Conservation (phyloP, 2,888 invertebrate genomes). For the Argyra leucocephala region DNA sequence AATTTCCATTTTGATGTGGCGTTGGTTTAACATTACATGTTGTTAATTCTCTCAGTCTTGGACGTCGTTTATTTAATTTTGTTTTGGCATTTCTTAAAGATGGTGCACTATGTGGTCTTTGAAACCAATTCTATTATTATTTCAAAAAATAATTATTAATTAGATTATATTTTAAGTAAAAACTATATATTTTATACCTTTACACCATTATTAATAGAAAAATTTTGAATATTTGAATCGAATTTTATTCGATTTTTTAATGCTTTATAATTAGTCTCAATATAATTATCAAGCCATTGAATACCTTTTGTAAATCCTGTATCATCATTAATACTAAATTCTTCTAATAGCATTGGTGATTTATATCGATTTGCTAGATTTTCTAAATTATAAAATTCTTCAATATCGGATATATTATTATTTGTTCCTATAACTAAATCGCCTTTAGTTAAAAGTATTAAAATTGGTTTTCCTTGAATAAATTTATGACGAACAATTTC, state of each 20-base stretch:
- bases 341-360: conserved; percentile 17
- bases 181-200: not conserved
- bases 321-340: conserved; percentile 8
- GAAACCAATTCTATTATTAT: not conserved
- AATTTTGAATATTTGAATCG: not conserved
- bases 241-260: conserved; percentile 4
- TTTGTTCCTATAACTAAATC: conserved; percentile 30
- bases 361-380: conserved; percentile 28
- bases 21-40: not conserved
- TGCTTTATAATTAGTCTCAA: not conserved
- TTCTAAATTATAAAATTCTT: conserved; percentile 34
- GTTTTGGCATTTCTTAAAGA: not conserved
- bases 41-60: not conserved
- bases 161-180: not conserved
- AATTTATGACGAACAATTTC: conserved; percentile 28
- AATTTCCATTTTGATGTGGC: not conserved
- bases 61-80: not conserved
- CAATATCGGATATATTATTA: conserved; percentile 36
- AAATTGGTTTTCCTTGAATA: conserved; percentile 34
- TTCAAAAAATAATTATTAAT: no score
- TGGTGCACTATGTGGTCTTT: not conserved
- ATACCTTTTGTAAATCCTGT: not conserved
- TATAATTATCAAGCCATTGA: not conserved
- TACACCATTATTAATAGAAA: no score
- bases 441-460: conserved; percentile 34